These are phyloP conservation scores for Streptopelia turtur DNA, from an alignment of 2,797 vertebrate genomes.

Conservation along the genomic window DNA sequence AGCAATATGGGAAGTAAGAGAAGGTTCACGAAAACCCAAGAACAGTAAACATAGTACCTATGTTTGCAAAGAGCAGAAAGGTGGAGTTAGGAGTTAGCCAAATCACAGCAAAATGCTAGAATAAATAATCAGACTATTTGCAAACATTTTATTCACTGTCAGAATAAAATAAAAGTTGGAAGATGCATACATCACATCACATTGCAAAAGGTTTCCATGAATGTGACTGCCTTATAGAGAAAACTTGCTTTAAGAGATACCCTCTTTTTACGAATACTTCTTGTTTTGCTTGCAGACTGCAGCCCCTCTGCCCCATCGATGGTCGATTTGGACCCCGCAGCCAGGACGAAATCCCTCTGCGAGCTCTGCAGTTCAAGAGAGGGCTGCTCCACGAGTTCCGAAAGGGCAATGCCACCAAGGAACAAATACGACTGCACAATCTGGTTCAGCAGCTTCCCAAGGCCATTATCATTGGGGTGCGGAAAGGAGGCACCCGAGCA, in stretches of 20 bases:
- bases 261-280: neutral
- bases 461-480: conserved; percentile 95
- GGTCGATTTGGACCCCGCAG: conserved; percentile 77
- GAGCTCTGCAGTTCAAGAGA: conserved; percentile 89
- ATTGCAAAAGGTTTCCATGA: neutral
- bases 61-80: neutral
- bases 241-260: neutral
- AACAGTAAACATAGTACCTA: neutral
- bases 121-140: neutral
- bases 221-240: neutral
- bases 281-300: conserved; percentile 82
- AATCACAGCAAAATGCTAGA: neutral
- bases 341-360: conserved; percentile 86
- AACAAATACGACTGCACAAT: conserved; percentile 88
- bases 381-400: conserved; percentile 88
- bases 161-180: conserved; percentile 37
- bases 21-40: neutral
- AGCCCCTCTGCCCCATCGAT: conserved; percentile 90
- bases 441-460: conserved; percentile 93
- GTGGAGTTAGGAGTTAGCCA: neutral
- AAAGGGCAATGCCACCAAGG: conserved; percentile 88
- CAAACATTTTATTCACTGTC: neutral
- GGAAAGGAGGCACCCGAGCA: conserved; percentile 94
- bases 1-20: neutral
- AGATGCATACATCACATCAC: neutral